phyloP scores from a whole-genome alignment of 2,113 vertebrate species.

The Bos taurus region ARS-UCD2.0 NC_037336.1:42411501-42412000 shows the following conservation, averaged over 20 bases:
- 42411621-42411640: slow-evolving; percentile 45
- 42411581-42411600: slow-evolving; percentile 78
- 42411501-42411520: slow-evolving; percentile 71
- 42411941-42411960: background rate
- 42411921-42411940: background rate
- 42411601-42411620: slow-evolving; percentile 71
- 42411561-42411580: slow-evolving; percentile 77
- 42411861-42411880: slow-evolving; percentile 5
- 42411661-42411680: slow-evolving; percentile 16
- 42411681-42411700: background rate
- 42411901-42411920: background rate
- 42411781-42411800: background rate
- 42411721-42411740: background rate
- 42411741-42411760: background rate
- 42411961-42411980: background rate
- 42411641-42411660: slow-evolving; percentile 38
- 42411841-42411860: background rate
- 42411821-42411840: background rate
- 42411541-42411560: slow-evolving; percentile 71
- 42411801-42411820: slow-evolving; percentile 1
- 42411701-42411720: background rate
- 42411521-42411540: slow-evolving; percentile 76
- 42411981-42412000: background rate
- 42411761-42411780: background rate
- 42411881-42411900: background rate